Base-by-base conservation (phyloP, 2,888 invertebrate species). In the Coenonympha arcania region DNA sequence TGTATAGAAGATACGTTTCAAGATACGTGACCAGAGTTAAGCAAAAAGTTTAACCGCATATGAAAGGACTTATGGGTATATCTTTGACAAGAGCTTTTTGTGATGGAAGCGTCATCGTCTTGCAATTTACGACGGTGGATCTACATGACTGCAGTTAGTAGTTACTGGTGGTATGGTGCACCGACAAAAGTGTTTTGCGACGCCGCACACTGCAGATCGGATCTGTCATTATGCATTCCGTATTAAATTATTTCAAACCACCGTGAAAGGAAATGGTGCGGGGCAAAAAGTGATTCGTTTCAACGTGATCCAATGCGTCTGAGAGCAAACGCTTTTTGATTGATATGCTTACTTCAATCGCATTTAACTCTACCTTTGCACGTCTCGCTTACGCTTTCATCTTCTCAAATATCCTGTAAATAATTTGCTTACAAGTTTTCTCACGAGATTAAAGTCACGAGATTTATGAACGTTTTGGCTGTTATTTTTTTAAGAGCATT, bases 121-220 rank as follows among this genome's bases (percentile, higher is more conserved):
- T 55, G 50, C 50, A 55, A 58, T 55, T 54, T 56, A 41, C 18
- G 41, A 41, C 18, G 28, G 18, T 42, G 31, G 30, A 42, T 11
- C 13, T 19, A 39, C 39, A 24, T 15, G 55, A 49, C 55, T 52
- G 54, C 15, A n/a, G n/a, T n/a, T n/a, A n/a, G n/a, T n/a, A n/a
- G n/a, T n/a, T n/a, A n/a, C n/a, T n/a, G n/a, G n/a, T n/a, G n/a
- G n/a, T n/a, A 31, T 20, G 19, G 6, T 30, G 56, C 56, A 61
- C 45, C 52, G 63, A 63, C 62, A 65, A 66, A 69, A 66, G 66
- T 66, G 61, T 64, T 66, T 66, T 61, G 60, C 56, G 43, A 58
- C 59, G 56, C 51, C 50, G 54, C 57, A 61, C 59, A 55, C 51
- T 50, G 54, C 57, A 61, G 59, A 66, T 66, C 64, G 57, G 60